Evolutionary conservation across 2,888 invertebrate species (phyloP).

Genomic region (Fragum fragum): DNA sequence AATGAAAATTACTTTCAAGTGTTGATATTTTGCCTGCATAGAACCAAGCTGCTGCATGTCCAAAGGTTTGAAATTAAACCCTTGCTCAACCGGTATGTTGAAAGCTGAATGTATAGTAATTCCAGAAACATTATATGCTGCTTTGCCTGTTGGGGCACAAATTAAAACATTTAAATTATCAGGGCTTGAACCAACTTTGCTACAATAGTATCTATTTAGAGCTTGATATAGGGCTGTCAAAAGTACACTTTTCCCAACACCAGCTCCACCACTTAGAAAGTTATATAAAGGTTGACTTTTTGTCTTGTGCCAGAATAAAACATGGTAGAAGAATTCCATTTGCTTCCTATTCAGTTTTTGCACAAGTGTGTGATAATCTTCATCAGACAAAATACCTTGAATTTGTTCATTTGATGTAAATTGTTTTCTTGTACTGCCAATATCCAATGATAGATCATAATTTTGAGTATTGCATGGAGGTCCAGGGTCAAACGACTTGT

Average conservation of each 20-base stretch:
- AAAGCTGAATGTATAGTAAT: conserved; percentile 64
- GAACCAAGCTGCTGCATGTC: conserved; percentile 58
- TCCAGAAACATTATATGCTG: conserved; percentile 64
- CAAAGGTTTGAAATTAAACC: conserved; percentile 50
- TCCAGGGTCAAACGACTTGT: conserved; percentile 27
- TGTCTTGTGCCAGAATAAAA: conserved; percentile 28
- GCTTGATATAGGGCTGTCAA: conserved; percentile 29
- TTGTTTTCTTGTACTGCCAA: conserved; percentile 48
- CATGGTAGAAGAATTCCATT: conserved; percentile 26
- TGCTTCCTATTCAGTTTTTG: conserved; percentile 31
- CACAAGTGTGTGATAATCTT: background rate
- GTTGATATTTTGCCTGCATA: conserved; percentile 23
- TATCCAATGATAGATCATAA: conserved; percentile 39
- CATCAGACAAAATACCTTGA: conserved; percentile 25
- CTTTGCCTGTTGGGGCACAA: conserved; percentile 66
- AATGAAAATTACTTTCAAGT: no score
- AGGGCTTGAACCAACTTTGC: conserved; percentile 11
- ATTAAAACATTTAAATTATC: conserved; percentile 16
- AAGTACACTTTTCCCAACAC: conserved; percentile 43
- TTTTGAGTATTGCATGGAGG: background rate
- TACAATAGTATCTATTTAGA: conserved; percentile 24
- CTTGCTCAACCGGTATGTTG: conserved; percentile 45
- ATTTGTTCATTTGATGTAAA: conserved; percentile 23
- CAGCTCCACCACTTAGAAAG: conserved; percentile 44
- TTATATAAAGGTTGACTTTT: conserved; percentile 29